Evolutionary conservation across 2,113 vertebrate genomes (phyloP), one percentile per base, ranked within the genome.

Genomic region (Gopherus evgoodei): DNA sequence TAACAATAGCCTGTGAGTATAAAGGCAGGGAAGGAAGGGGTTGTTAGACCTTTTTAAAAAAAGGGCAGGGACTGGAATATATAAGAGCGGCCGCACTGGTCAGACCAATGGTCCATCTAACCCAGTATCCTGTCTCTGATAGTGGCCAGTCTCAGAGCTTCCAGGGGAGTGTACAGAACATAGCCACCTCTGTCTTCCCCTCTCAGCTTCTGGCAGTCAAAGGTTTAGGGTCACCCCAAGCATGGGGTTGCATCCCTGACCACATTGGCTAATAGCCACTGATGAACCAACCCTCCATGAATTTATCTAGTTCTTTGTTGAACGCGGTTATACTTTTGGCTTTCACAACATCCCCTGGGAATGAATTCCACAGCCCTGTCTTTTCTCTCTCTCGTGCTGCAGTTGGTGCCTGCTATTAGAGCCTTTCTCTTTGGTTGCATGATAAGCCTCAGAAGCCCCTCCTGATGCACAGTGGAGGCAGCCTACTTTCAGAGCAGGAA

Each of bases 401-500:
- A 22, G n/a, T 52, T 54, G 3, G 78, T 56, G 11, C 79, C 84
- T 27, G 38, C 2, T 7, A 47, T 49, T 29, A 0, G 44, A 2
- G 42, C 10, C 81, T n/a, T 69, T 8, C 22, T 35, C 53, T 42
- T 0, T 0, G 13, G 16, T 92, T 38, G 22, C 16, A 12, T 16
- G 24, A 8, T 2, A 2, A 87, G 1, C 6, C 49, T 69, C 83
- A 3, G 5, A 27, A 50, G 4, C 31, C 29, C 75, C 4, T 59
- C 8, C 78, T 21, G 27, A 88, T 89, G 54, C 81, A 76, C 87
- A 57, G 57, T 1, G 1, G 42, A 38, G 49, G 13, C 10, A 11
- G 0, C 0, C 1, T 2, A 21, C 6, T 3, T 44, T 81, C 35
- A 16, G 65, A 72, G 53, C 42, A 27, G 11, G 16, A 21, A 35